These are phyloP conservation scores for Desoria tigrina DNA, from an alignment of 2,888 invertebrate species.

Conservation along the genomic window DNA sequence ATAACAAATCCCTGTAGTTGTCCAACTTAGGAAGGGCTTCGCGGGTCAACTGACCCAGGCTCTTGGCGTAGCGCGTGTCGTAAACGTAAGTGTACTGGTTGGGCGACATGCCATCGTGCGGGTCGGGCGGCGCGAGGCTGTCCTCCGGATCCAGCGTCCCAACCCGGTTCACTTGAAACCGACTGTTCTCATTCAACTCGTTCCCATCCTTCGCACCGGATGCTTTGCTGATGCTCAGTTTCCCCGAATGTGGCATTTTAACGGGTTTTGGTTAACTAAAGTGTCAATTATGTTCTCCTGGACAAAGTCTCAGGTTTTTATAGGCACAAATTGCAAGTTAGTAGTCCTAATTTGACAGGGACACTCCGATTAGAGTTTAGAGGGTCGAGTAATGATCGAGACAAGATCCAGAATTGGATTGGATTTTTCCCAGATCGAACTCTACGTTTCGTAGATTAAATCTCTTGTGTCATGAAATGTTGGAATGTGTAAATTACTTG, in stretches of 20 bases:
- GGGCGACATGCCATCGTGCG: conserved; percentile 36
- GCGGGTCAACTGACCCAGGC: conserved; percentile 67
- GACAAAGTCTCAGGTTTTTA: no score
- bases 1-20: conserved; percentile 58
- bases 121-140: conserved; percentile 1
- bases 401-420: no score
- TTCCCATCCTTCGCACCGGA: conserved; percentile 33
- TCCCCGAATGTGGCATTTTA: conserved; percentile 48
- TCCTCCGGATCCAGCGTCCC: conserved; percentile 24
- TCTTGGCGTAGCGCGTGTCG: conserved; percentile 53
- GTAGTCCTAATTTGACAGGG: no score
- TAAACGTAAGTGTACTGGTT: conserved; percentile 54
- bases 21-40: conserved; percentile 60
- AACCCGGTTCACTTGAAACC: conserved; percentile 54
- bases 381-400: no score
- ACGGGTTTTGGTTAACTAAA: no score
- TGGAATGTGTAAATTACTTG: no score
- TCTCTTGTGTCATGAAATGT: no score
- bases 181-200: conserved; percentile 50
- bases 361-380: no score
- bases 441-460: no score
- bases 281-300: no score
- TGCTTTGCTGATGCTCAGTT: conserved; percentile 47
- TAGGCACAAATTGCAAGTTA: no score
- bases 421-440: no score